These are phyloP conservation scores for Cetoscarus ocellatus DNA, from an alignment of 2,797 vertebrate species.

Conservation along the genomic window DNA sequence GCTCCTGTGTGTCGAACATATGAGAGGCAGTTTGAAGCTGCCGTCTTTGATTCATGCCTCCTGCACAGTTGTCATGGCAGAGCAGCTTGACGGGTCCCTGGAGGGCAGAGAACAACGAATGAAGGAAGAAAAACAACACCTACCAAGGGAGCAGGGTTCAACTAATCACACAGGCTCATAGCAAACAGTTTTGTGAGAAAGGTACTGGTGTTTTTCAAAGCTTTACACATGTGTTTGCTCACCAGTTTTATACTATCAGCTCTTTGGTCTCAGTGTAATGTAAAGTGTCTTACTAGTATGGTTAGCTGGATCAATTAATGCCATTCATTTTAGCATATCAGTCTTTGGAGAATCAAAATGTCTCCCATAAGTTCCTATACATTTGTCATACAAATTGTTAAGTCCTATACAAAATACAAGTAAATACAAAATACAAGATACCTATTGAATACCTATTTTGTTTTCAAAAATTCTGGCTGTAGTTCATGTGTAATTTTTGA, in stretches of 20 bases:
- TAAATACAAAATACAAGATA: too few relatives aligned
- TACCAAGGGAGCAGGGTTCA: neutral
- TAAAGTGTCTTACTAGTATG: too few relatives aligned
- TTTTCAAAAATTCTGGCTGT: too few relatives aligned
- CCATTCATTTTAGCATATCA: neutral
- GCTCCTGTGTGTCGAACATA: neutral
- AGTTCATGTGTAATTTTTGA: too few relatives aligned
- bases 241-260: neutral
- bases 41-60: conserved; percentile 23
- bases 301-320: too few relatives aligned
- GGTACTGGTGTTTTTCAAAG: neutral
- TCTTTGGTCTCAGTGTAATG: too few relatives aligned
- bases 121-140: neutral
- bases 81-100: conserved; percentile 17
- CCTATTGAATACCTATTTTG: too few relatives aligned
- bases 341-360: neutral
- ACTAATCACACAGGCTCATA: neutral
- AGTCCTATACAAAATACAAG: too few relatives aligned
- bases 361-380: too few relatives aligned
- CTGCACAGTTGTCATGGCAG: conserved; percentile 11
- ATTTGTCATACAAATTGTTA: too few relatives aligned
- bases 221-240: neutral
- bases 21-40: conserved; percentile 12
- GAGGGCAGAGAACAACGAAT: conserved; percentile 11
- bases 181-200: neutral